These are phyloP conservation scores for Manis pentadactyla DNA, from an alignment of 2,797 vertebrate species.

Conservation along the genomic window DNA sequence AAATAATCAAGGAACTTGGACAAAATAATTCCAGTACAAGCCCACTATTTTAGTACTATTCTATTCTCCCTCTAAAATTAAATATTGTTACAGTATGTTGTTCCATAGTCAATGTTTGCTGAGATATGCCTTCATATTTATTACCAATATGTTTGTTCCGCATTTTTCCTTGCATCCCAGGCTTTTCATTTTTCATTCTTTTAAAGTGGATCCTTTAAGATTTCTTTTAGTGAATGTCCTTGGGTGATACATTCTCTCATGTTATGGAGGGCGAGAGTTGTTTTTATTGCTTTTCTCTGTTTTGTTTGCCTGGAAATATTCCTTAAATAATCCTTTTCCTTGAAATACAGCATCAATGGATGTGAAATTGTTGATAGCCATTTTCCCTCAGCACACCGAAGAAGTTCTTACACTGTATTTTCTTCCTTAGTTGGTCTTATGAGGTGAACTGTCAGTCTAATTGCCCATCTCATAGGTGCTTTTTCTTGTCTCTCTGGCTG, in stretches of 20 bases:
- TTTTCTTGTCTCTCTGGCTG: slow-evolving; percentile 1
- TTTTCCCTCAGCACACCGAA: slow-evolving; percentile 5
- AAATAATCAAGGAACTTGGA: not conserved
- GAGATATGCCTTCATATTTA: not conserved
- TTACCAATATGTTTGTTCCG: not conserved
- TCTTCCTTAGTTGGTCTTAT: not conserved
- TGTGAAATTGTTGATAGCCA: not conserved
- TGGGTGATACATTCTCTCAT: not conserved
- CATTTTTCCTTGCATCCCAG: not conserved
- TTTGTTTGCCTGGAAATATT: slow-evolving; percentile 31
- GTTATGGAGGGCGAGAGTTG: not conserved
- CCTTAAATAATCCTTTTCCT: not conserved
- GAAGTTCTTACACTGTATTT: not conserved
- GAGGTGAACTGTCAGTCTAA: not conserved
- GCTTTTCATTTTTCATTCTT: slow-evolving; percentile 19
- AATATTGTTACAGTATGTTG: not conserved
- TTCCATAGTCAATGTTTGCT: not conserved
- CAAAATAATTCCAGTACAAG: not conserved
- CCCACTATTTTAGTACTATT: not conserved
- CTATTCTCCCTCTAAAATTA: not conserved
- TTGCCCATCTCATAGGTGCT: not conserved
- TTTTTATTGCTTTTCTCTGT: slow-evolving; percentile 19
- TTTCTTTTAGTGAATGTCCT: not conserved
- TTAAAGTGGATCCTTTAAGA: not conserved
- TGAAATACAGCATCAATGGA: not conserved